Conservation (phyloP, 2,888 invertebrate species). For the Megamerina dolium region DNA sequence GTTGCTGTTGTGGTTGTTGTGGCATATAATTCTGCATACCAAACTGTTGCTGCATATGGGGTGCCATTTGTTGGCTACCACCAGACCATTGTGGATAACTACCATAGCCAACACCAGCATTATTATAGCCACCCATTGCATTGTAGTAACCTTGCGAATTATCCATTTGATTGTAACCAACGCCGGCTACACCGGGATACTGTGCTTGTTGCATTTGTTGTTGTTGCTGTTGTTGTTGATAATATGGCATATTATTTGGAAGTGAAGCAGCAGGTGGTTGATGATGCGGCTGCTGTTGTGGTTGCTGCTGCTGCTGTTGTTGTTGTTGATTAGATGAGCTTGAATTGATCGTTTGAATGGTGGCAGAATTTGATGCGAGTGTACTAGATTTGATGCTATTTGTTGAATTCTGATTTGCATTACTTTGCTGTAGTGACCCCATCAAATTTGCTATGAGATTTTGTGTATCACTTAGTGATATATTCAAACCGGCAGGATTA, state of each 20-base stretch:
- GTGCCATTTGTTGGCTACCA: constrained; percentile 15
- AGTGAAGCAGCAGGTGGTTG: constrained; percentile 1
- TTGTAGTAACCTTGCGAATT: constrained; percentile 16
- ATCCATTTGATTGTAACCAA: constrained; percentile 21
- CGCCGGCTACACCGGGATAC: constrained; percentile 10
- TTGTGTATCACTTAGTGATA: constrained; percentile 53
- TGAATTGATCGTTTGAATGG: constrained; percentile 9
- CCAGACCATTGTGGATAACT: constrained; percentile 17
- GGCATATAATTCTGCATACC: constrained; percentile 27
- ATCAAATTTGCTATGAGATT: constrained; percentile 60
- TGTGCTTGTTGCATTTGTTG: constrained; percentile 20
- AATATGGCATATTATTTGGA: constrained; percentile 22
- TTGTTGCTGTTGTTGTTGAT: constrained; percentile 26
- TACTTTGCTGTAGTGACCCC: constrained; percentile 53
- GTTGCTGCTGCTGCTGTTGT: constrained; percentile 18
- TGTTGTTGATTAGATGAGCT: constrained; percentile 2
- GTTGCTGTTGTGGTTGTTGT: constrained; percentile 19
- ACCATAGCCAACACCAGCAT: constrained; percentile 23
- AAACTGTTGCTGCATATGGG: constrained; percentile 18
- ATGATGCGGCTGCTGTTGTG: constrained; percentile 14
- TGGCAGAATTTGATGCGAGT: not conserved
- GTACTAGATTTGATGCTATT: constrained; percentile 6
- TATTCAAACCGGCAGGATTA: constrained; percentile 36
- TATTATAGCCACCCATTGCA: constrained; percentile 22
- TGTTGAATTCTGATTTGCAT: constrained; percentile 19